Conservation (phyloP, 2,113 vertebrate genomes). For the Saguinus midas region DNA sequence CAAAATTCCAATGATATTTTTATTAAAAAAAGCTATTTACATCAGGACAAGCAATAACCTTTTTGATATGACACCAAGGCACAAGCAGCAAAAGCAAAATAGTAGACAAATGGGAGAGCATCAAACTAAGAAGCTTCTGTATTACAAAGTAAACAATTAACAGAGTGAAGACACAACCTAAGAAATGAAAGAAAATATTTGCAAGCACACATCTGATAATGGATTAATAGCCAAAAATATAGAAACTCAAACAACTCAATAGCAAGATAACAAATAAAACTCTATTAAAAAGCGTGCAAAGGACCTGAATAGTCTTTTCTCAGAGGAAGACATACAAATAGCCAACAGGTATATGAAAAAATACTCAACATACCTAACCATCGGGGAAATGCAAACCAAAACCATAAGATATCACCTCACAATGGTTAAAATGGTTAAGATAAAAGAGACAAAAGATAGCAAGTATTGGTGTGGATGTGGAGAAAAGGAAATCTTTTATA, state of each 20-base stretch:
- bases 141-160: neutral
- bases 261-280: neutral
- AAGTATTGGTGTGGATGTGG: neutral
- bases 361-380: neutral
- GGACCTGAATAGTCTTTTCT: neutral
- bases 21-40: neutral
- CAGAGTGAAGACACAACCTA: neutral
- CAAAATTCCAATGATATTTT: neutral
- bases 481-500: neutral
- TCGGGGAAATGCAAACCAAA: neutral
- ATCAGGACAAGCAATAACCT: neutral
- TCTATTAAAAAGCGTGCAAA: neutral
- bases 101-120: neutral
- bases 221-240: neutral
- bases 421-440: neutral
- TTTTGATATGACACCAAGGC: neutral
- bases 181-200: neutral
- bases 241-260: neutral
- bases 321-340: neutral
- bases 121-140: neutral
- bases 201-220: neutral
- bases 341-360: neutral
- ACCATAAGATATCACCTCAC: neutral
- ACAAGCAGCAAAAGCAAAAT: neutral
- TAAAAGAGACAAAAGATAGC: neutral